A percentile compares a stretch with the other conserved stretches of the same genome.
phyloP scores from a whole-genome alignment of 2,113 vertebrate genomes.

The Rhodinocichla rosea region DNA sequence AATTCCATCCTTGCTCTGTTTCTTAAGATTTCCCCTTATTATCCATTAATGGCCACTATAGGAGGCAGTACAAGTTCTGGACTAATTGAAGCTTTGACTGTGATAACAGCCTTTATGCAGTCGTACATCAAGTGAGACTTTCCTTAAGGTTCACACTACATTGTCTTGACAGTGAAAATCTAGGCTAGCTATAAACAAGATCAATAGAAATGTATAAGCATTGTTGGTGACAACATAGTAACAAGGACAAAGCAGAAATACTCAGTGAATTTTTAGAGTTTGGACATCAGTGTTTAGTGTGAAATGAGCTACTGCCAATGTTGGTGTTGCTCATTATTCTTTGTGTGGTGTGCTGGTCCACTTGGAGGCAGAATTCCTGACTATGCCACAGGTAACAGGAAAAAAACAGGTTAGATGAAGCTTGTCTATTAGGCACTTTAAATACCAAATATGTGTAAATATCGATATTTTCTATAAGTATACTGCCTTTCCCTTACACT shows the following conservation, averaged over 20 bases:
- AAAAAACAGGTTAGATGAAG: background rate
- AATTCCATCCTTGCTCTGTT: constrained; percentile 1
- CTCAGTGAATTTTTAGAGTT: background rate
- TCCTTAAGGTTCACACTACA: background rate
- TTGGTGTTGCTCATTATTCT: constrained; percentile 3
- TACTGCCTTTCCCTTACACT: background rate
- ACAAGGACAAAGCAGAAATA: background rate
- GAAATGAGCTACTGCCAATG: constrained; percentile 15
- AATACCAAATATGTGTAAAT: background rate
- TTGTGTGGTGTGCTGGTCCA: background rate
- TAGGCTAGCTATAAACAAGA: constrained; percentile 50
- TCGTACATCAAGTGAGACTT: background rate
- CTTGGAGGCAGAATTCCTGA: constrained; percentile 3
- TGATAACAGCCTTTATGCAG: background rate
- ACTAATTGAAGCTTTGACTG: constrained; percentile 37
- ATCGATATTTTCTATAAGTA: background rate
- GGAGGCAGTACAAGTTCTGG: constrained; percentile 19
- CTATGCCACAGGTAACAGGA: background rate
- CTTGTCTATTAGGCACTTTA: background rate
- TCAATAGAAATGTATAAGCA: constrained; percentile 33
- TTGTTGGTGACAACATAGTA: constrained; percentile 1
- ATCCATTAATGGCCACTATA: constrained; percentile 16
- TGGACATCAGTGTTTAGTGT: constrained; percentile 29
- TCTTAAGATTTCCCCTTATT: constrained; percentile 36
- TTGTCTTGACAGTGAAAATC: constrained; percentile 29